Base-by-base conservation (phyloP, 1,140 invertebrate species). In the Medauroidea extradentata region DNA sequence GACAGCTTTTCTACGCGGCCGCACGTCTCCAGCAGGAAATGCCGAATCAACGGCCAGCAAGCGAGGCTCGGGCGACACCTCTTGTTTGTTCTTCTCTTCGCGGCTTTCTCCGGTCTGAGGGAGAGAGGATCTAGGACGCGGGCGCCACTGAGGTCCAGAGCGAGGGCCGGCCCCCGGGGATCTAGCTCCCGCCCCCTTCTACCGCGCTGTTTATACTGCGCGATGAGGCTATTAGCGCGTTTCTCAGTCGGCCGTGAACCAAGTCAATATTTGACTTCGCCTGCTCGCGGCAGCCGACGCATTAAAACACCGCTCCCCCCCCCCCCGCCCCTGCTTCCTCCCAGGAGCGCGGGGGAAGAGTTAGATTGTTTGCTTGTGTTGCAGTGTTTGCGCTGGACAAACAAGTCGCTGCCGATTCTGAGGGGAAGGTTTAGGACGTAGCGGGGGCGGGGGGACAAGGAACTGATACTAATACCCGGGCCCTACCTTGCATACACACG, bases 151-250 rank as follows among this genome's bases (percentile, higher is more conserved):
- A n/a, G n/a, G n/a, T n/a, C n/a, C n/a, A n/a, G n/a, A n/a, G n/a
- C n/a, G n/a, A n/a, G n/a, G n/a, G n/a, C n/a, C n/a, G n/a, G n/a
- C n/a, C 29, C 11, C 4, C 29, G 29, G 29, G 29, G 29, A 34
- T 34, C 29, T 23, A 29, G 13, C 25, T 25, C 21, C 27, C 16
- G 25, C 48, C n/a, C 46, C 21, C 21, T 25, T 18, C 56, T 39
- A 29, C 23, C 23, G 48, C 29, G 29, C 29, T 34, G 29, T 34
- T 34, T 34, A 34, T 34, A 4, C 29, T 34, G 29, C 29, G 29
- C 46, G 39, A 60, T 57, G 27, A 61, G 57, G 38, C 50, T 54
- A 53, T 59, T 52, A 60, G 53, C 38, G 57, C 42, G 55, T 23
- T 57, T 56, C 49, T 18, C 25, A 50, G 38, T 34, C 55, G 38